Conservation (phyloP, 2,888 invertebrate species). For the Pediacus dermestoides region DNA sequence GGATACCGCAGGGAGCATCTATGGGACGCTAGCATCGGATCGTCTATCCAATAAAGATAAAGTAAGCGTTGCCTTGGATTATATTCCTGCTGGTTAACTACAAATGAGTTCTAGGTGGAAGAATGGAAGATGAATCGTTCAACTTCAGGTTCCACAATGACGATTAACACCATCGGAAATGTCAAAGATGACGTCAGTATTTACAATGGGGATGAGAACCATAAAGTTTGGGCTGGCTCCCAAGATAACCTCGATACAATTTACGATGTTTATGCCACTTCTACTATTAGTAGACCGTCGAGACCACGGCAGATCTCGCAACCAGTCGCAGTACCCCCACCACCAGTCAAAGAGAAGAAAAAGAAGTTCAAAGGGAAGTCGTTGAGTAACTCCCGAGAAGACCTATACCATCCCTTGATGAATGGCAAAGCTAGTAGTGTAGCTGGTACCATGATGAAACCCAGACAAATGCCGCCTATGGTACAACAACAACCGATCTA, state of each 20-base stretch:
- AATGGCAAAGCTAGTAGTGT: conserved; percentile 51
- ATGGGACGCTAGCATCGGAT: conserved; percentile 46
- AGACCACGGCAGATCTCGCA: conserved; percentile 78
- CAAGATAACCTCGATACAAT: conserved; percentile 69
- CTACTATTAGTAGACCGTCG: conserved; percentile 62
- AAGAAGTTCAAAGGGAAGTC: conserved; percentile 49
- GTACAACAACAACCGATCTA: conserved; percentile 46
- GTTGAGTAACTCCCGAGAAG: conserved; percentile 48
- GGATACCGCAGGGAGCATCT: conserved; percentile 56
- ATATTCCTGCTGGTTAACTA: too few relatives aligned
- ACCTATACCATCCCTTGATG: conserved; percentile 56
- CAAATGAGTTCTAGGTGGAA: conserved; percentile 45
- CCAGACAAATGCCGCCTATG: conserved; percentile 37
- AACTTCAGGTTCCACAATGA: conserved; percentile 58
- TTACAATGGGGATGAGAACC: conserved; percentile 89
- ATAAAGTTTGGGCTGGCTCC: conserved; percentile 86
- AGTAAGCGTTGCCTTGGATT: too few relatives aligned
- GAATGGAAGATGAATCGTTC: conserved; percentile 57
- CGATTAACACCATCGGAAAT: conserved; percentile 55
- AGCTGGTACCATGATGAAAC: conserved; percentile 51
- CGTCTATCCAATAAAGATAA: conserved; percentile 46
- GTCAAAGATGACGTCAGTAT: conserved; percentile 75
- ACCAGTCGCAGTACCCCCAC: conserved; percentile 77
- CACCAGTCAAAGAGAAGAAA: conserved; percentile 63
- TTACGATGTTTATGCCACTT: conserved; percentile 65